phyloP scores from a whole-genome alignment of 2,113 vertebrate species.

The Cyprinodon brontotheroides region DNA sequence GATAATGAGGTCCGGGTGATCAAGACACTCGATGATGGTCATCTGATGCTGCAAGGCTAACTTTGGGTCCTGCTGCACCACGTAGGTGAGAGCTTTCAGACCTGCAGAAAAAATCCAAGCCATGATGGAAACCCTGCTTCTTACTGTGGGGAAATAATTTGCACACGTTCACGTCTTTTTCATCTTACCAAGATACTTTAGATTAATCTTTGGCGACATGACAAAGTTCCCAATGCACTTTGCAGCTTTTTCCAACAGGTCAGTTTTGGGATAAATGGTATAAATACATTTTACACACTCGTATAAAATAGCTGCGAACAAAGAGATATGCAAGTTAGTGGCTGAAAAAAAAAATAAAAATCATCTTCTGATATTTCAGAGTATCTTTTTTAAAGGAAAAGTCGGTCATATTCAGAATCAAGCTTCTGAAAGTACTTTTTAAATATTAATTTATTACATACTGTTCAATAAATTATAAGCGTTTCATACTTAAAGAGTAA shows the following conservation, averaged over 20 bases:
- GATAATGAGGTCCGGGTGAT: slow-evolving; percentile 94
- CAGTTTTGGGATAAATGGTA: slow-evolving; percentile 90
- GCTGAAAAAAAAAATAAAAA: not conserved
- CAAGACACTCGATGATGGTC: slow-evolving; percentile 97
- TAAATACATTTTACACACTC: slow-evolving; percentile 97
- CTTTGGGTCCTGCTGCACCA: slow-evolving; percentile 93
- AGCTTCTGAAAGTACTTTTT: too few relatives aligned
- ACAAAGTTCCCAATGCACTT: slow-evolving; percentile 98
- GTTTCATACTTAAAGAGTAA: too few relatives aligned
- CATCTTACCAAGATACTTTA: slow-evolving; percentile 94
- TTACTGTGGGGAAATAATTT: not conserved
- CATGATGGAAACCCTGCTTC: slow-evolving; percentile 14
- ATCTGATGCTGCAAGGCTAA: slow-evolving; percentile 96
- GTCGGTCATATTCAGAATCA: too few relatives aligned
- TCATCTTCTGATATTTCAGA: not conserved
- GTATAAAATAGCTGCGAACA: slow-evolving; percentile 89
- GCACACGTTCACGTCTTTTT: not conserved
- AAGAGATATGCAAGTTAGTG: slow-evolving; percentile 4
- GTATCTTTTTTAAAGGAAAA: too few relatives aligned
- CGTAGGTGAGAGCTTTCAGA: slow-evolving; percentile 93
- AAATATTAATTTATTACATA: too few relatives aligned
- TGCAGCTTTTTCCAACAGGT: slow-evolving; percentile 94
- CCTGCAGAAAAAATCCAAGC: slow-evolving; percentile 65
- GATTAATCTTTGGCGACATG: slow-evolving; percentile 94
- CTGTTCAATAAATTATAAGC: too few relatives aligned